phyloP scores from a whole-genome alignment of 2,113 vertebrate species.

The Todiramphus saurophagus region DNA sequence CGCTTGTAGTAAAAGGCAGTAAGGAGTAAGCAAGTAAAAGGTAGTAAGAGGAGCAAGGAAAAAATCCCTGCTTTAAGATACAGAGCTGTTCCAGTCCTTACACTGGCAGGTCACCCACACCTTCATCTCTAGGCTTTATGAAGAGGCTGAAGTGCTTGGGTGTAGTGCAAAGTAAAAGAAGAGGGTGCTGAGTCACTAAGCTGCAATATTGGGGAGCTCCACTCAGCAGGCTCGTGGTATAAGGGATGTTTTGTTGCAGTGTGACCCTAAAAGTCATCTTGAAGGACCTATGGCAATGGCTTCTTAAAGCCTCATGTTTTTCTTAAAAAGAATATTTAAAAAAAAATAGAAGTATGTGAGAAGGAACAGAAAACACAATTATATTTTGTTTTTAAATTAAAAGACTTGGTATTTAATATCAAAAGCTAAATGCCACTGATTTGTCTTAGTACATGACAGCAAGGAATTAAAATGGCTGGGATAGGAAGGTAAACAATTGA shows the following conservation, averaged over 20 bases:
- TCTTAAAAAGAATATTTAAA: not conserved
- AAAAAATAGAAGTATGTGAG: not conserved
- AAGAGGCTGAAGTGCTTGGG: not conserved
- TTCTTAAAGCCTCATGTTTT: not conserved
- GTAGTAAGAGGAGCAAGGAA: not conserved
- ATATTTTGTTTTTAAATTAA: not conserved
- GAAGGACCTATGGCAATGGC: not conserved
- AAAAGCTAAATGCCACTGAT: not conserved
- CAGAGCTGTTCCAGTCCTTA: not conserved
- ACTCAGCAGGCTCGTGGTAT: not conserved
- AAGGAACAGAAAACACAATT: not conserved
- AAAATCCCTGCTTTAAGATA: not conserved
- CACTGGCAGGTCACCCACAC: not conserved
- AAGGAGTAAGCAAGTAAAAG: no score
- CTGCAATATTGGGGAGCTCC: not conserved
- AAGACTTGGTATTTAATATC: not conserved
- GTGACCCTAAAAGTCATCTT: not conserved
- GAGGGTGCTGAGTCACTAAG: not conserved
- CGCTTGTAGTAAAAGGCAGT: not conserved
- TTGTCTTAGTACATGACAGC: not conserved
- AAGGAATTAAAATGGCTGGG: not conserved
- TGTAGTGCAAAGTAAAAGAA: not conserved
- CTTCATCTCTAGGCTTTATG: not conserved
- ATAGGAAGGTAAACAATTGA: not conserved
- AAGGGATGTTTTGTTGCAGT: not conserved